Conservation (phyloP, 2,797 vertebrate genomes). For the Anguilla obscura region DNA sequence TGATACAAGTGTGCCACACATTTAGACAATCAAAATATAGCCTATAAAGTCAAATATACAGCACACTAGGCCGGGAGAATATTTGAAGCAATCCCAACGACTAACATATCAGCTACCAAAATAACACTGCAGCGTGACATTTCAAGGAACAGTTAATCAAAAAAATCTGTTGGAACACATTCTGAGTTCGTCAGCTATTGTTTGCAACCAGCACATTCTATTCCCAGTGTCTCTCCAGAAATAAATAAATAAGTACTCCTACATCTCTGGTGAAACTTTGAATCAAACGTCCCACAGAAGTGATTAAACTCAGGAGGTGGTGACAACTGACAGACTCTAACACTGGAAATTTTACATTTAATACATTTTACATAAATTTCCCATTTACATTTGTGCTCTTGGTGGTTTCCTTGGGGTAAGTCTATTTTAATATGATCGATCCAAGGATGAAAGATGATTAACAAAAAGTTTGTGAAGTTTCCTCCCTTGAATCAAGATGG, state of each 20-base stretch:
- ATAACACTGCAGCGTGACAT: not conserved
- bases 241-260: not conserved
- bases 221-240: not conserved
- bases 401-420: not conserved
- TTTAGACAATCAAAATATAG: too few species aligned
- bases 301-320: slow-evolving; percentile 12
- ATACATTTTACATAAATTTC: not conserved
- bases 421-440: slow-evolving; percentile 8
- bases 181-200: not conserved
- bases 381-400: not conserved
- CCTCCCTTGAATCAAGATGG: not conserved
- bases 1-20: too few species aligned
- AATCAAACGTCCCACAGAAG: not conserved
- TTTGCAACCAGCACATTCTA: not conserved
- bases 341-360: not conserved
- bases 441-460: not conserved
- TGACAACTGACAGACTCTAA: not conserved
- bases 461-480: not conserved
- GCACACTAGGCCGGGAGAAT: too few species aligned
- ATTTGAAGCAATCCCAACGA: not conserved
- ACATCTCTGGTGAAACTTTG: not conserved
- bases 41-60: too few species aligned
- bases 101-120: not conserved
- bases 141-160: not conserved
- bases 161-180: not conserved